Base-by-base conservation (phyloP, 1,140 invertebrate genomes). In the Thaumetopoea pityocampa region DNA sequence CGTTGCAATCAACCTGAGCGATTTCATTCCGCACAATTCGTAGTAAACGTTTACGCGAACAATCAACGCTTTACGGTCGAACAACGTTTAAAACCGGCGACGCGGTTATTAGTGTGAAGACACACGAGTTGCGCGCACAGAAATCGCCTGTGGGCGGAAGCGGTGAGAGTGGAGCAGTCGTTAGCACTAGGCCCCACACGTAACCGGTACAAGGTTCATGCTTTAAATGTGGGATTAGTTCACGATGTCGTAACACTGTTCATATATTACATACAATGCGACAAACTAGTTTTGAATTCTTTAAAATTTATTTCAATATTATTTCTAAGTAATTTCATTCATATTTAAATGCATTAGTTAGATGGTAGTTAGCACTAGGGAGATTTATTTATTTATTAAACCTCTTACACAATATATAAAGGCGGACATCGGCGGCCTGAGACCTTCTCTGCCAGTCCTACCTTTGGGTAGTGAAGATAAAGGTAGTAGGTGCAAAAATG, bases 141-240 rank as follows among this genome's bases (percentile, higher is more conserved):
- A 50, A 53, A 49, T 46, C 41, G 38, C 29, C 48, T 33, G 57
- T 61, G 49, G 52, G 57, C 50, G 57, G 48, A 48, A 35, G 34
- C 23, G 48, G 51, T 54, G 47, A 55, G 51, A 53, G 44, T 37
- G 17, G 26, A 35, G 11, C 15, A 36, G 20, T 18, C 12, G 12
- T 14, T 17, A 24, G 11, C 22, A 53, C 30, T 37, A 40, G 28
- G 35, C 35, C 20, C 29, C 24, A 18, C 33, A 45, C 46, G 40
- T 43, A 59, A 55, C 41, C 30, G 35, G 42, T 40, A 30, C 51
- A 59, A 56, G 44, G 53, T 38, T 53, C 23, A 46, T 46, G 43
- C 38, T 43, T 29, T 29, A 37, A 33, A 50, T 48, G 55, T 60
- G 45, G 44, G 49, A 57, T 48, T 45, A 44, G 32, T 41, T 18